Evolutionary conservation across 2,888 invertebrate species (phyloP).

Genomic region (Anaspis maculata): DNA sequence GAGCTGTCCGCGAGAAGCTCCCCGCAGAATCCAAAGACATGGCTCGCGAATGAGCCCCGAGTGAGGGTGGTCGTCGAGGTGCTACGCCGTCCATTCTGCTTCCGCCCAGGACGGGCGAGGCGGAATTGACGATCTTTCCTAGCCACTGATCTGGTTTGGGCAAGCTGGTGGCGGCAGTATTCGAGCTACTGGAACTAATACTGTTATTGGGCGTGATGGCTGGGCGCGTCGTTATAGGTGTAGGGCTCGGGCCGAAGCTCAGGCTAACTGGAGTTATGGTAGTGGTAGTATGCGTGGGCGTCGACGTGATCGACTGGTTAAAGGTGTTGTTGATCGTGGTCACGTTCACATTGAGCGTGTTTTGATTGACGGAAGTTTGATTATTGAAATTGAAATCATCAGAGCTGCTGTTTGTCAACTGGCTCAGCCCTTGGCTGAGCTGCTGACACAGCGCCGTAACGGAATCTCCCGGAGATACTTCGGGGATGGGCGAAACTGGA

Average conservation of each 20-base stretch:
- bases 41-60: conserved; percentile 43
- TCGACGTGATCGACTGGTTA: conserved; percentile 29
- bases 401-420: conserved; percentile 53
- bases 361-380: conserved; percentile 48
- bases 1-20: conserved; percentile 14
- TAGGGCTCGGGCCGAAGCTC: conserved; percentile 4
- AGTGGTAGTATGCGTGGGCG: conserved; percentile 21
- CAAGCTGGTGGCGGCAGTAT: conserved; percentile 35
- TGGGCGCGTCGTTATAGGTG: conserved; percentile 11
- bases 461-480: conserved; percentile 61
- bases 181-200: conserved; percentile 18
- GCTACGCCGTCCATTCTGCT: conserved; percentile 38
- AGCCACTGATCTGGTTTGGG: conserved; percentile 81
- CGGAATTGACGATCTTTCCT: conserved; percentile 59
- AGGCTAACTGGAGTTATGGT: conserved; percentile 22
- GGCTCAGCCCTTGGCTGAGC: conserved; percentile 58
- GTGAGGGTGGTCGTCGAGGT: conserved; percentile 49
- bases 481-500: conserved; percentile 69
- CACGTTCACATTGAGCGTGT: conserved; percentile 40
- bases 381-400: conserved; percentile 51
- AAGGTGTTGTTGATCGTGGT: conserved; percentile 35
- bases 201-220: conserved; percentile 13
- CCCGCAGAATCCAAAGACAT: conserved; percentile 48
- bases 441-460: conserved; percentile 70
- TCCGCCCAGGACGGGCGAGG: conserved; percentile 35